Evolutionary conservation across 2,888 invertebrate species (phyloP), one percentile per base, ranked within the genome.

Genomic region (Tethea ocularis): DNA sequence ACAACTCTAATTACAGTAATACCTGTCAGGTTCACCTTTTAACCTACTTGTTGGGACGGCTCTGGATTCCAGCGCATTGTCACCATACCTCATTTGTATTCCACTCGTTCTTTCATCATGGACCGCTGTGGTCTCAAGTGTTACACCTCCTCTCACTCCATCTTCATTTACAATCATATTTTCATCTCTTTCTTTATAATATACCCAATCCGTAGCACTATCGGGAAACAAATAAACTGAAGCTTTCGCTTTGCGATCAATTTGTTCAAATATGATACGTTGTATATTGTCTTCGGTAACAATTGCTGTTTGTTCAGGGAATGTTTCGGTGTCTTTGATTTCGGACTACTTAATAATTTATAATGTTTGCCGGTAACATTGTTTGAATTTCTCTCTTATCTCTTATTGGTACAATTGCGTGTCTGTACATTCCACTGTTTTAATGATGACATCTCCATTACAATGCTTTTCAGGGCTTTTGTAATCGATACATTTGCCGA

Each of bases 11-110:
- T 90, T 89, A 86, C 87, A 82, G 84, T 86, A 87, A 88, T 86
- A 86, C 78, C 80, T 83, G 85, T 66, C 82, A 83, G 82, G 78
- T 82, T 91, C 91, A 91, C 91, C 91, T 90, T 91, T 90, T 91
- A 91, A 91, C 91, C 92, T 81, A 91, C 81, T 90, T 91, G 88
- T 75, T 75, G 77, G 73, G 53, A 68, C 79, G 76, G 67, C 78
- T 82, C 79, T 85, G 84, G 87, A 89, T 88, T 86, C 91, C 89
- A 81, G 77, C 69, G 82, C 84, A 89, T 90, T 91, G 90, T 91
- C 82, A 78, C 77, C 69, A 75, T 52, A 57, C 63, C 79, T 88
- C 86, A 89, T 89, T 88, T 78, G 85, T 75, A 76, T 76, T 74
- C 76, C 68, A 67, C 78, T 82, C 68, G 72, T 71, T 75, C 79